A percentile compares a stretch with the other conserved stretches of the same genome.
Evolutionary conservation across 2,113 vertebrate genomes (phyloP).

Genomic region (Saguinus midas): DNA sequence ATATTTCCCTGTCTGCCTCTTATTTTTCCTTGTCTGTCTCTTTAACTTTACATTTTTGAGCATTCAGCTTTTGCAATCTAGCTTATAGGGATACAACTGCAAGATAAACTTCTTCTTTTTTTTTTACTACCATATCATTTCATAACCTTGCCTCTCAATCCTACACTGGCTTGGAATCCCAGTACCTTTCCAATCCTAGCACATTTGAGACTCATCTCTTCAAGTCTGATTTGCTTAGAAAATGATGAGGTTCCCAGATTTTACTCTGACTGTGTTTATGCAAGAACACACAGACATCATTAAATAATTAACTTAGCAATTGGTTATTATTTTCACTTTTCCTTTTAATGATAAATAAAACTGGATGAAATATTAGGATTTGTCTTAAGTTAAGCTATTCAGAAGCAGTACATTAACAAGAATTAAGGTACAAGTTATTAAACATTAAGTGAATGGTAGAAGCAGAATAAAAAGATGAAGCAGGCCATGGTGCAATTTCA

Average conservation of each 20-base stretch:
- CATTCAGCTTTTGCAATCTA: background rate
- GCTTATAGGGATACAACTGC: background rate
- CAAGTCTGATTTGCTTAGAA: background rate
- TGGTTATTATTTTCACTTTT: background rate
- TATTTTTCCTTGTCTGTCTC: background rate
- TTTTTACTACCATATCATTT: background rate
- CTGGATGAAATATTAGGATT: background rate
- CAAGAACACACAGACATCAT: background rate
- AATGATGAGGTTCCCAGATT: background rate
- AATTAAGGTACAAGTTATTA: background rate
- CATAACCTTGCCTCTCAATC: background rate
- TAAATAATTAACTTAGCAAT: background rate
- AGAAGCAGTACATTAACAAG: background rate
- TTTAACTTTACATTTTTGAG: background rate
- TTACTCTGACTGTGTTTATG: background rate
- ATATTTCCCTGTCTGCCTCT: background rate
- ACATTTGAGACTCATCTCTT: background rate
- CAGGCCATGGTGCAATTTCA: background rate
- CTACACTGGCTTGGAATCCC: background rate
- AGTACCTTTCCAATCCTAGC: background rate
- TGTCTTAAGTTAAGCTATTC: background rate
- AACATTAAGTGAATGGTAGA: background rate
- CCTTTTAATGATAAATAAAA: background rate
- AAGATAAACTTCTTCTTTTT: background rate
- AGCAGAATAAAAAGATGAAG: background rate